These are phyloP conservation scores for Galerucella calmariensis DNA, from an alignment of 2,888 invertebrate species.

Conservation along the genomic window DNA sequence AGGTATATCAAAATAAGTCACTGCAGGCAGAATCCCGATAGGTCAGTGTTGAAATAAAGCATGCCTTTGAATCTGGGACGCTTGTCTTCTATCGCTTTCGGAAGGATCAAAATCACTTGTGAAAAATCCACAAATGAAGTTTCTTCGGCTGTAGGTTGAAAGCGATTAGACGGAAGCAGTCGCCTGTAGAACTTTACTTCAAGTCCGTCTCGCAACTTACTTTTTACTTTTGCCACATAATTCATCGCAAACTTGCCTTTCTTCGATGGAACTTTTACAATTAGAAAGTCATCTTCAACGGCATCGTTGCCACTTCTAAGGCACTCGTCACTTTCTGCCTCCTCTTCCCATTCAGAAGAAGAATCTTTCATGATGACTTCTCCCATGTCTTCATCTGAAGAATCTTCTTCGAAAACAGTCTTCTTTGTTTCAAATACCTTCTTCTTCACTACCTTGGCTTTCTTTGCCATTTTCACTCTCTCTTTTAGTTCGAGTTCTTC, in stretches of 20 bases:
- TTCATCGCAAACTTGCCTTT: constrained; percentile 23
- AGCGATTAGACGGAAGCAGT: constrained; percentile 22
- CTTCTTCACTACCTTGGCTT: constrained; percentile 24
- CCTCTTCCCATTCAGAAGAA: constrained; percentile 20
- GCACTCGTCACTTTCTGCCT: constrained; percentile 21
- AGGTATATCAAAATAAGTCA: constrained; percentile 1
- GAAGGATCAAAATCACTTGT: constrained; percentile 28
- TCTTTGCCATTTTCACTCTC: constrained; percentile 25
- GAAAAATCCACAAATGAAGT: constrained; percentile 20
- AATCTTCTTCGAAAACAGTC: constrained; percentile 2
- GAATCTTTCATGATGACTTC: constrained; percentile 24
- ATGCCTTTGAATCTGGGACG: constrained; percentile 34
- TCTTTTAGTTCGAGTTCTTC: constrained; percentile 24
- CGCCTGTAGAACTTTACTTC: constrained; percentile 7
- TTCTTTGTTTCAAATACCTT: constrained; percentile 24
- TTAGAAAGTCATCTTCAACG: constrained; percentile 13
- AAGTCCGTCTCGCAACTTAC: constrained; percentile 15
- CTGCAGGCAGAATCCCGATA: constrained; percentile 16
- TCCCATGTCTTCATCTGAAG: not conserved
- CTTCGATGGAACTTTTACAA: constrained; percentile 18
- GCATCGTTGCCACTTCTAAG: constrained; percentile 24
- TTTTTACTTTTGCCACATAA: constrained; percentile 18
- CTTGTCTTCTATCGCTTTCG: constrained; percentile 31
- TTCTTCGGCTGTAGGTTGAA: constrained; percentile 15
- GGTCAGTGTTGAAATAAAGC: constrained; percentile 34